phyloP scores from a whole-genome alignment of 2,797 vertebrate species.

The Lepus oiostolus region DNA sequence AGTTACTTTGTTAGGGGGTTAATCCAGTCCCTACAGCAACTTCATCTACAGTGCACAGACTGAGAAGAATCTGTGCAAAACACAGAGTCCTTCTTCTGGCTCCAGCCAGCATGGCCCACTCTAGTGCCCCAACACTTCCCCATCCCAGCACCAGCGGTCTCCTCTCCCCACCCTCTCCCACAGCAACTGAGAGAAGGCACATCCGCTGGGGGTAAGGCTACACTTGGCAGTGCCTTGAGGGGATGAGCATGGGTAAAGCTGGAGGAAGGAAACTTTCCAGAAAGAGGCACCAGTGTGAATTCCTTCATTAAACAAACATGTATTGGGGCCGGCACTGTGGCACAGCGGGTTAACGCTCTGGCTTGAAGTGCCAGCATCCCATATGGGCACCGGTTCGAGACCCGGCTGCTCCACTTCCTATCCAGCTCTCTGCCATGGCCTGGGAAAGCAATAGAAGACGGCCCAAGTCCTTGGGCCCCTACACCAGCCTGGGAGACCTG shows the following conservation, averaged over 20 bases:
- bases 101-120: neutral
- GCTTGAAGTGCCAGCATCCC: too few species aligned
- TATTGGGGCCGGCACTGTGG: too few species aligned
- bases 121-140: neutral
- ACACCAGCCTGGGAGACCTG: too few species aligned
- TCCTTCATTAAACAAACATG: slow-evolving; percentile 4
- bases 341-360: too few species aligned
- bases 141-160: neutral
- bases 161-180: neutral
- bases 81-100: neutral
- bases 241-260: neutral
- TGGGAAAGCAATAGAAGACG: too few species aligned
- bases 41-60: neutral
- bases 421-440: too few species aligned
- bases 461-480: too few species aligned
- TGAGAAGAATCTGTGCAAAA: slow-evolving; percentile 24
- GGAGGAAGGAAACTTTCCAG: slow-evolving; percentile 22
- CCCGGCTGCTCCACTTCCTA: too few species aligned
- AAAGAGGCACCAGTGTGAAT: neutral
- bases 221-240: slow-evolving; percentile 25
- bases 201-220: neutral
- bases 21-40: slow-evolving; percentile 7
- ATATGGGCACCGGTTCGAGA: too few species aligned
- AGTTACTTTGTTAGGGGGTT: slow-evolving; percentile 4
- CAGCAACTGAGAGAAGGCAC: neutral